Percentiles rank a stretch among this genome's conserved stretches.
Evolutionary conservation across 2,797 vertebrate genomes (phyloP).

Genomic region (Lagorchestes hirsutus): DNA sequence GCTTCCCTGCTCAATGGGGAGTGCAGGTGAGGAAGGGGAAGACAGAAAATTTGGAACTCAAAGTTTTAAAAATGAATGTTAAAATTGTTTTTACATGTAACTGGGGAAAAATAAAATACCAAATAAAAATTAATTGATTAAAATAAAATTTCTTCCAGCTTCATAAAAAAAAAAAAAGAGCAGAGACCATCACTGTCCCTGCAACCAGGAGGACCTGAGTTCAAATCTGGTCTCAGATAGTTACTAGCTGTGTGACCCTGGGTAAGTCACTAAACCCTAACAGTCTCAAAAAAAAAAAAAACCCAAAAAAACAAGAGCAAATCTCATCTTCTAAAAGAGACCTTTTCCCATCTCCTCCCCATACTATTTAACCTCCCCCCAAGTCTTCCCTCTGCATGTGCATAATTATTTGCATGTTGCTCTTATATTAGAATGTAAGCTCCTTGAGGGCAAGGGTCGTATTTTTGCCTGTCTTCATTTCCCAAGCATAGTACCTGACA

Average conservation of each 20-base stretch:
- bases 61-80: no score
- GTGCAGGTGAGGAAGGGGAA: no score
- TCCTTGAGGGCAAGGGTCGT: neutral
- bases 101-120: no score
- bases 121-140: no score
- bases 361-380: neutral
- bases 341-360: neutral
- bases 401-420: neutral
- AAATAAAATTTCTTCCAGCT: no score
- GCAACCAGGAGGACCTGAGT: neutral
- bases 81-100: no score
- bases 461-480: neutral
- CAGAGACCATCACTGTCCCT: neutral
- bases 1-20: no score
- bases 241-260: neutral
- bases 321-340: neutral
- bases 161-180: no score
- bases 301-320: neutral
- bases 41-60: no score
- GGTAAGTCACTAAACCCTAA: neutral
- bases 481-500: neutral
- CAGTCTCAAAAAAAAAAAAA: neutral
- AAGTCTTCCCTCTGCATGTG: neutral
- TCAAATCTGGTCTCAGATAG: neutral
- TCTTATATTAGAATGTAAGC: neutral